Base-by-base conservation (phyloP, 2,797 vertebrate genomes). In the Gila robusta region DNA sequence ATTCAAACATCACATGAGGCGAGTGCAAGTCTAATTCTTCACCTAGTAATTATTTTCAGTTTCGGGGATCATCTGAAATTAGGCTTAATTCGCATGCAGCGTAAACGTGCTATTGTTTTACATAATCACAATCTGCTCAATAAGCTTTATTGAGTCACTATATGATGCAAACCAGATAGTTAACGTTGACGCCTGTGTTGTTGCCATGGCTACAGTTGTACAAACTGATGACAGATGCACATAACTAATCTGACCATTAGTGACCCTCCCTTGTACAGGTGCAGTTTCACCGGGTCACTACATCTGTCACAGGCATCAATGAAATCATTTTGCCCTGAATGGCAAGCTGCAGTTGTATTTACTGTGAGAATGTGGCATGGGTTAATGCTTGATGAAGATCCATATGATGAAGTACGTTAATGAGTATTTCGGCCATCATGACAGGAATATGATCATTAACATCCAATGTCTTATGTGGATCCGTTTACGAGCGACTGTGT, bases 141-240 rank as follows among this genome's bases (percentile, higher is more conserved):
- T 23, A 56, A 41, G 81, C 37, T 73, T 44, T 16, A 72, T 12
- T 32, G 69, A 44, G 69, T 56, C 66, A 52, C 35, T 2, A 44
- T 12, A 49, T 41, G 80, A 56, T 56, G 49, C 19, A 39, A 62
- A 44, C 0, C n/a, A 79, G 78, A 66, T 44, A 66, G 23, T 66
- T 83, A 39, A 67, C 59, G 72, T 83, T 76, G 59, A 83, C 82
- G 73, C 62, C 62, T 54, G 37, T 67, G 54, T 32, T 37, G 73
- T 77, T 84, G 44, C 73, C 73, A 56, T 77, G 44, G 82, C 44
- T 10, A 83, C 81, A 26, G 52, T 28, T 21, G 41, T 70, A 64
- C 5, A 49, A 67, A 26, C 56, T 79, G 37, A 44, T 79, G 76
- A 79, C 37, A 64, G 77, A 41, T 28, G 49, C 39, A 59, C 72